Conservation (phyloP, 2,797 vertebrate species). For the Labeo calbasu region DNA sequence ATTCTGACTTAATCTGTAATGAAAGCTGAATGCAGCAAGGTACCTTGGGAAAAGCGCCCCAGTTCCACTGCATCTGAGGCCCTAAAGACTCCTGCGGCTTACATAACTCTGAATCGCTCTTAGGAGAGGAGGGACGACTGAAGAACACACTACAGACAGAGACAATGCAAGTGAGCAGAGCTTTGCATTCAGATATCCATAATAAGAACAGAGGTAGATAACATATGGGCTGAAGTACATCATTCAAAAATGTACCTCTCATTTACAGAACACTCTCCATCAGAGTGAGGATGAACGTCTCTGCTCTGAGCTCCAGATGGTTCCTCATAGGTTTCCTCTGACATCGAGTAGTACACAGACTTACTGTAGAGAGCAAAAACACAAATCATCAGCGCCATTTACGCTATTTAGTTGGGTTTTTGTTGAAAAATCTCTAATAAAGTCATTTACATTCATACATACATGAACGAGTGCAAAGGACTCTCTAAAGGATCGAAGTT, state of each 20-base stretch:
- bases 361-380: conserved; percentile 71
- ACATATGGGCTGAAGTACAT: not conserved
- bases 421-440: too few species aligned
- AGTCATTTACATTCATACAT: too few species aligned
- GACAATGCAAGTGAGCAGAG: not conserved
- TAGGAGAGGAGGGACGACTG: conserved; percentile 77
- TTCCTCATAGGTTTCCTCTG: conserved; percentile 72
- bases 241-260: conserved; percentile 67
- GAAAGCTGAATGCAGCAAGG: conserved; percentile 2
- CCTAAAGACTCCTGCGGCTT: conserved; percentile 77
- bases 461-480: too few species aligned
- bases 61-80: conserved; percentile 89
- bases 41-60: conserved; percentile 93
- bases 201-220: not conserved
- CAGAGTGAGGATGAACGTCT: conserved; percentile 80
- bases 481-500: too few species aligned
- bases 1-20: not conserved
- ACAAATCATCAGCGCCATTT: not conserved
- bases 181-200: not conserved
- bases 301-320: conserved; percentile 36
- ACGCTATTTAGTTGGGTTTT: too few species aligned
- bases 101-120: conserved; percentile 93
- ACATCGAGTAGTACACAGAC: conserved; percentile 77
- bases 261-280: conserved; percentile 78
- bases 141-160: conserved; percentile 67